These are phyloP conservation scores for Menidia beryllina DNA, from an alignment of 2,113 vertebrate genomes.

Conservation along the genomic window DNA sequence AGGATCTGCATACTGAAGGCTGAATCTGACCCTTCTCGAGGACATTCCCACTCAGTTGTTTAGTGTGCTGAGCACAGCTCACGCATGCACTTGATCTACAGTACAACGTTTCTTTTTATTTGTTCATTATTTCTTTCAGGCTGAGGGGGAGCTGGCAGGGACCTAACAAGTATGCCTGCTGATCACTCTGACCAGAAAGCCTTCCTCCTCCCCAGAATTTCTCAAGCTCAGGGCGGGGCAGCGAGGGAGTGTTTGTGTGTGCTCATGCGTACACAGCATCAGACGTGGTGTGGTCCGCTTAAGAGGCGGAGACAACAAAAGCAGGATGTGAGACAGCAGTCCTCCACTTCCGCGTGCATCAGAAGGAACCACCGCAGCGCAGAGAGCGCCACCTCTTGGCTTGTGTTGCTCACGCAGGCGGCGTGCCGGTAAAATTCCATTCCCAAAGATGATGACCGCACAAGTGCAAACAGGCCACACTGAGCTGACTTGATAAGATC, in stretches of 20 bases:
- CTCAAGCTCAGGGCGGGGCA: conserved; percentile 48
- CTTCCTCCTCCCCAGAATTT: conserved; percentile 32
- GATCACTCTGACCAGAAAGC: conserved; percentile 55
- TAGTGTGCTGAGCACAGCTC: background rate
- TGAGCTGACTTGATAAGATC: conserved; percentile 47
- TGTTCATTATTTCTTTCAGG: too few species aligned
- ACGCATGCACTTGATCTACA: conserved; percentile 3
- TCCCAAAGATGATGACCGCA: conserved; percentile 47
- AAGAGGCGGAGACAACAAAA: conserved; percentile 63
- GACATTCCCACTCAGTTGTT: conserved; percentile 2
- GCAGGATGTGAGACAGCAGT: conserved; percentile 74
- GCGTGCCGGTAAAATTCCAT: conserved; percentile 78
- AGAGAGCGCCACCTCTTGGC: conserved; percentile 59
- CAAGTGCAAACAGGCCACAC: conserved; percentile 29
- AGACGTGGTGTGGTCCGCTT: conserved; percentile 52
- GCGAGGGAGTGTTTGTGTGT: background rate
- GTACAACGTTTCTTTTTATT: too few species aligned
- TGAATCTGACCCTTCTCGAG: too few species aligned
- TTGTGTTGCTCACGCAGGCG: fast-evolving
- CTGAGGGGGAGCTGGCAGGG: conserved; percentile 6
- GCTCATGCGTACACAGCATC: conserved; percentile 27
- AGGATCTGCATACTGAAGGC: too few species aligned
- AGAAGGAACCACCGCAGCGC: conserved; percentile 19
- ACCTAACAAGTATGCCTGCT: conserved; percentile 44
- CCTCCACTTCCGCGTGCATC: conserved; percentile 52